Evolutionary conservation across 2,113 vertebrate genomes (phyloP).

Genomic region (Syngnathus typhle): DNA sequence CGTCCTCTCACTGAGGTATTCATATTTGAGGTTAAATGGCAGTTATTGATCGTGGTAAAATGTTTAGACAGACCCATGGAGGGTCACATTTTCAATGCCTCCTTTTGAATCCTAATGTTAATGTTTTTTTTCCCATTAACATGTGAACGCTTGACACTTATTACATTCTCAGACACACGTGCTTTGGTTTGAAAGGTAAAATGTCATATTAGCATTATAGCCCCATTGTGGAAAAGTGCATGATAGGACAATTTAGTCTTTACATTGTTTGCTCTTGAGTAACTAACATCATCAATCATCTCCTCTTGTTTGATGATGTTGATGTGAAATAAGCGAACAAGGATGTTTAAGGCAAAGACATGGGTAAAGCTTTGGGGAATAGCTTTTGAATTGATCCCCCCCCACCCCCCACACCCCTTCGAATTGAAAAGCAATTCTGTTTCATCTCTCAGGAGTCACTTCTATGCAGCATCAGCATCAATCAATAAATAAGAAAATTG

Average conservation of each 20-base stretch:
- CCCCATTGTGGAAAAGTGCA: constrained; percentile 8
- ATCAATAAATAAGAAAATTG: constrained; percentile 47
- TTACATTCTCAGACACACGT: not conserved
- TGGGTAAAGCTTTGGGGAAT: constrained; percentile 22
- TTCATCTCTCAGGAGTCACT: constrained; percentile 30
- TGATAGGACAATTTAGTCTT: constrained; percentile 16
- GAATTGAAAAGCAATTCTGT: constrained; percentile 43
- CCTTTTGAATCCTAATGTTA: constrained; percentile 30
- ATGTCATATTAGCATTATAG: not conserved
- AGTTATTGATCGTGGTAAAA: constrained; percentile 47
- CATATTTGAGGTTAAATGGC: constrained; percentile 47
- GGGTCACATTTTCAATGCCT: constrained; percentile 22
- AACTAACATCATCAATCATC: constrained; percentile 32
- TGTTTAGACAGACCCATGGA: constrained; percentile 20
- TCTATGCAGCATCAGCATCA: constrained; percentile 36
- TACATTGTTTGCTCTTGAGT: constrained; percentile 15
- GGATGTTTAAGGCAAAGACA: constrained; percentile 29
- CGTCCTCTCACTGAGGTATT: constrained; percentile 16
- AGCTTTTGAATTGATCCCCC: constrained; percentile 39
- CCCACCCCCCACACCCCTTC: constrained; percentile 19
- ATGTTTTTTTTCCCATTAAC: constrained; percentile 9
- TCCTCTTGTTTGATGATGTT: constrained; percentile 23
- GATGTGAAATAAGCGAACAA: constrained; percentile 27
- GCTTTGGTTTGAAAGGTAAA: not conserved
- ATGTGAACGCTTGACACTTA: constrained; percentile 14